phyloP scores from a whole-genome alignment of 37 sponge, comb jelly and placozoan genomes.

The Beroe forskalii region DNA sequence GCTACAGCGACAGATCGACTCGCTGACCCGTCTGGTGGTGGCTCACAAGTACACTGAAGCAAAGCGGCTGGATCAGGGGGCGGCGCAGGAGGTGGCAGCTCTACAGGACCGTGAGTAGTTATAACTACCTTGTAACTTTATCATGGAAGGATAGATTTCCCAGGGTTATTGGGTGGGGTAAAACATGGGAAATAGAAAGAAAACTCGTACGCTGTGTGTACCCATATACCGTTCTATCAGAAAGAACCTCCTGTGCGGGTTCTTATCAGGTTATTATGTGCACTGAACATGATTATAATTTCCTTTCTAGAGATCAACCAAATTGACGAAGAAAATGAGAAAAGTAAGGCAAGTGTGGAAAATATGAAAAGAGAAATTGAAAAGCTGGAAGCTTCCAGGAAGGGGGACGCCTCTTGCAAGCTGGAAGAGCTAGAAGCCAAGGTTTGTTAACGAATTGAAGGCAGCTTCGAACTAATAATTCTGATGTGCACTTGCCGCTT shows the following conservation, averaged over 20 bases:
- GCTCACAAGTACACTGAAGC: constrained; percentile 85
- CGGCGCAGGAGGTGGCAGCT: neutral
- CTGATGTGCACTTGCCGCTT: too few species aligned
- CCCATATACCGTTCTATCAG: too few species aligned
- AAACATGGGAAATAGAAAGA: too few species aligned
- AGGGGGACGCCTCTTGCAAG: constrained; percentile 22
- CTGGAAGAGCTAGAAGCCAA: constrained; percentile 19
- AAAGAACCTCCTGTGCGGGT: too few species aligned
- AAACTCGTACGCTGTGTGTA: too few species aligned
- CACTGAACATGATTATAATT: too few species aligned
- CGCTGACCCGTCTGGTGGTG: constrained; percentile 75
- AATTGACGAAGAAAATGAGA: neutral
- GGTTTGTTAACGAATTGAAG: neutral
- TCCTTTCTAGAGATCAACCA: neutral
- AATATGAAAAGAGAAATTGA: neutral
- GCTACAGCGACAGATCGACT: constrained; percentile 84
- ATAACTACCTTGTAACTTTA: too few species aligned
- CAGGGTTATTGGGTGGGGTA: too few species aligned
- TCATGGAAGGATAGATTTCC: too few species aligned
- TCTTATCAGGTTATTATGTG: too few species aligned
- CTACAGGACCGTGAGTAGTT: constrained; percentile 27
- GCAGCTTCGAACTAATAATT: too few species aligned
- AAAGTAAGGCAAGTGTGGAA: constrained; percentile 22
- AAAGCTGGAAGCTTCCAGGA: constrained; percentile 13
- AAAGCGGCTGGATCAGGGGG: constrained; percentile 66